Conservation (phyloP, 1,140 invertebrate species). For the Aphaenogaster floridana region DNA sequence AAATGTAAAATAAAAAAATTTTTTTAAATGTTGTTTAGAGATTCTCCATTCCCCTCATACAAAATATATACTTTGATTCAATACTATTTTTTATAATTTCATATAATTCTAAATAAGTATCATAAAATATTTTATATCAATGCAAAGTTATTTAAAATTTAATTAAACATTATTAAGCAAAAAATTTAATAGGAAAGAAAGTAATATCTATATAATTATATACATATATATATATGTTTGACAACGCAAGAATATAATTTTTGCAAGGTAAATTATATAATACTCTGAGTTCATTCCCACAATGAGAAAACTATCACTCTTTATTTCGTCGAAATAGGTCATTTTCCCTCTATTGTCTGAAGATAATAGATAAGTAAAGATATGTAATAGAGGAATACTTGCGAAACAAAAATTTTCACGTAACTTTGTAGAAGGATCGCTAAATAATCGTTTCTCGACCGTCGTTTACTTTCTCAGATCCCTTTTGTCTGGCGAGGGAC, state of each 20-base stretch:
- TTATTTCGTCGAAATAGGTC: not conserved
- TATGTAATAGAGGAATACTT: not conserved
- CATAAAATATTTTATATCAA: not conserved
- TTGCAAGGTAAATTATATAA: not conserved
- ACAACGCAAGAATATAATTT: not conserved
- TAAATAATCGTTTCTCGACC: conserved; percentile 22
- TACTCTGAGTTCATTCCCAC: not conserved
- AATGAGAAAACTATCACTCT: not conserved
- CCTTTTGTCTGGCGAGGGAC: conserved; percentile 53
- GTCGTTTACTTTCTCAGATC: conserved; percentile 21
- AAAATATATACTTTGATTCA: not conserved
- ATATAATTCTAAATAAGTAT: not conserved
- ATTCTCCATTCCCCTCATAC: not conserved
- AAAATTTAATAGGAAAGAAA: not conserved
- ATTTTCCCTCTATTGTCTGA: not conserved
- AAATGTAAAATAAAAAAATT: not conserved
- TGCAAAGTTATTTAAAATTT: not conserved
- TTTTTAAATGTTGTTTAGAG: conserved; percentile 2
- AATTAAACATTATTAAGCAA: not conserved
- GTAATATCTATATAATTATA: conserved; percentile 8
- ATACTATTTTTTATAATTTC: not conserved
- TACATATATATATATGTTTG: not conserved
- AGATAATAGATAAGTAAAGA: conserved; percentile 28
- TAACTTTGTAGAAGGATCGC: not conserved
- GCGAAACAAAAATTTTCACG: not conserved